These are phyloP conservation scores for Misgurnus anguillicaudatus DNA, from an alignment of 2,113 vertebrate genomes.

Conservation along the genomic window DNA sequence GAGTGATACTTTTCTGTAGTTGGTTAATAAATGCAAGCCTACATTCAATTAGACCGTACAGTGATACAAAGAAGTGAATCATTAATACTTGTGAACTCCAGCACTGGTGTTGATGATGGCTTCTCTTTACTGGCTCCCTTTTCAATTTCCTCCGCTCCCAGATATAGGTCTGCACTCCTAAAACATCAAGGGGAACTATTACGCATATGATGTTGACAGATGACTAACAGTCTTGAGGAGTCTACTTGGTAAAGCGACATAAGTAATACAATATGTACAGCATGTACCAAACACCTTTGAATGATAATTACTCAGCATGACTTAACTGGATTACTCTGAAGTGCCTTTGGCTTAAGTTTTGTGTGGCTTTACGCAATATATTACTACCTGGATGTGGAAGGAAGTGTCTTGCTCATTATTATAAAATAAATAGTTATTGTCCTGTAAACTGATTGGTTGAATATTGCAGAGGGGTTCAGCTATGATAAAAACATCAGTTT, in stretches of 20 bases:
- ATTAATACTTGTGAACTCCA: conserved; percentile 61
- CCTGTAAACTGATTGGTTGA: background rate
- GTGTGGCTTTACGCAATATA: no score
- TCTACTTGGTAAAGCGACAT: background rate
- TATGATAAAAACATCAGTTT: no score
- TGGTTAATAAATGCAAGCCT: no score
- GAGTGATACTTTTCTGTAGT: no score
- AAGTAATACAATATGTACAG: background rate
- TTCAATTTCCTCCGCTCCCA: conserved; percentile 68
- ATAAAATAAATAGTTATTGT: background rate
- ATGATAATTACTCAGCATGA: background rate
- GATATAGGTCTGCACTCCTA: conserved; percentile 74
- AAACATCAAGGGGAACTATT: background rate
- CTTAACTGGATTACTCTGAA: background rate
- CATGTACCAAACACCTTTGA: background rate
- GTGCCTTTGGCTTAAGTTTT: background rate
- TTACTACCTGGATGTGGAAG: background rate
- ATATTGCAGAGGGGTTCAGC: background rate
- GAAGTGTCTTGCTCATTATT: background rate
- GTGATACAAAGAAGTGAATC: conserved; percentile 5
- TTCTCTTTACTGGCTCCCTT: conserved; percentile 41
- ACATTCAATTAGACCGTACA: background rate
- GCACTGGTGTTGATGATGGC: conserved; percentile 21
- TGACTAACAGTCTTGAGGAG: conserved; percentile 1
- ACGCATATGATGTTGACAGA: background rate